phyloP scores from a whole-genome alignment of 2,797 vertebrate genomes.

The Todus mexicanus region DNA sequence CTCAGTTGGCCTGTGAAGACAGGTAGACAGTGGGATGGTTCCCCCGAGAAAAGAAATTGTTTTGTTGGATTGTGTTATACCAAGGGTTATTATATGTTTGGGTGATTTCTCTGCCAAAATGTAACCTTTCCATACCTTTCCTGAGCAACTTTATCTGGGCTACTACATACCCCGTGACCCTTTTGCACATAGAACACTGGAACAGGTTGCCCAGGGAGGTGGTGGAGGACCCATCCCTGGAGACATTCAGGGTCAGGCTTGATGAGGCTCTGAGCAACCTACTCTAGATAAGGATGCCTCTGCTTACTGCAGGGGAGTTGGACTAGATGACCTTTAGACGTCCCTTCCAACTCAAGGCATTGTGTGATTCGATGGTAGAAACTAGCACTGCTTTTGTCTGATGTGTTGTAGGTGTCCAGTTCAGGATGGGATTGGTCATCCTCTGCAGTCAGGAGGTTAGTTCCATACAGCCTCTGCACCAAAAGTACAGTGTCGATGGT shows the following conservation, averaged over 20 bases:
- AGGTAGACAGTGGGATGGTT: background rate
- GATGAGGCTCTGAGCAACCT: no score
- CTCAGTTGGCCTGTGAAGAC: background rate
- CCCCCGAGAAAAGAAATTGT: background rate
- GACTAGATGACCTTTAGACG: no score
- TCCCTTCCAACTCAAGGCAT: no score
- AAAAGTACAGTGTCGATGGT: background rate
- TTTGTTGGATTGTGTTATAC: background rate
- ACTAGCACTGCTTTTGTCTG: background rate
- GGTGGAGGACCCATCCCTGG: no score
- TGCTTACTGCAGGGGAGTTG: no score
- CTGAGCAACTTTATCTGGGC: background rate
- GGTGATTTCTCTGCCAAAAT: background rate
- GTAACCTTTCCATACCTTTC: background rate
- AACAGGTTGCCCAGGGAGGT: no score
- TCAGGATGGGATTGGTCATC: background rate
- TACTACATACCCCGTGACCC: fast-evolving
- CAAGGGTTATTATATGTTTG: background rate
- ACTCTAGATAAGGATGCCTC: no score
- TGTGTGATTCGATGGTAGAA: no score
- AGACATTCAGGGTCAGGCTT: no score
- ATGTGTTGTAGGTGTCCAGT: background rate
- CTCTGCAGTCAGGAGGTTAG: background rate
- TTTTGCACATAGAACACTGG: background rate
- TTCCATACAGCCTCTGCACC: background rate